A percentile compares a stretch with the other conserved stretches of the same genome.
Conservation (phyloP, 2,113 vertebrate species). For the Riparia riparia region DNA sequence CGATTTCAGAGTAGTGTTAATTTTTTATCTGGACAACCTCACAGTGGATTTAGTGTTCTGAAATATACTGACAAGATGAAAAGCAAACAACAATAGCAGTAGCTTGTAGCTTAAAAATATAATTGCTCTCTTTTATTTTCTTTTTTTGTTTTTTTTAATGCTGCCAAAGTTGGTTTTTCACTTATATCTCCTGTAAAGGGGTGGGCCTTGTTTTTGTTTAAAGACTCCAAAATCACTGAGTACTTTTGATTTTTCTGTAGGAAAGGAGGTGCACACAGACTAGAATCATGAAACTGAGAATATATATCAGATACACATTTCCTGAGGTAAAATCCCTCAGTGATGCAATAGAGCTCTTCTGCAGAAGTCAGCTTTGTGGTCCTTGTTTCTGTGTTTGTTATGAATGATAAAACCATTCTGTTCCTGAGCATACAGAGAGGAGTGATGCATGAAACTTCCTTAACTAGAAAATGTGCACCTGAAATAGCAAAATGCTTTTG, state of each 20-base stretch:
- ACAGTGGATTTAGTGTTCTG: not conserved
- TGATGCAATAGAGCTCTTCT: not conserved
- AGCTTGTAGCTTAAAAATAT: not conserved
- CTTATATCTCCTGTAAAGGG: not conserved
- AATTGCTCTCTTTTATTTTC: no score
- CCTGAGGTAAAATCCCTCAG: not conserved
- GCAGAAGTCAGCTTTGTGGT: not conserved
- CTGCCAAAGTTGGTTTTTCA: not conserved
- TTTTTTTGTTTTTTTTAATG: not conserved
- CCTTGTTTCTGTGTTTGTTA: not conserved
- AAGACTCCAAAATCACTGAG: not conserved
- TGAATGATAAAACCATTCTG: not conserved
- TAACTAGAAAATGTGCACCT: not conserved
- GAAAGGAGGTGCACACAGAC: not conserved
- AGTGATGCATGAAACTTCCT: not conserved
- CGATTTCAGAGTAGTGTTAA: not conserved
- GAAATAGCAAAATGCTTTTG: not conserved
- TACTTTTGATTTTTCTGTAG: not conserved
- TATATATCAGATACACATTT: not conserved
- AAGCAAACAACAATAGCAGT: not conserved
- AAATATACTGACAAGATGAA: not conserved
- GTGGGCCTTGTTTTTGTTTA: not conserved
- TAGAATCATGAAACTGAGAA: not conserved
- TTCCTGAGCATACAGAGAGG: not conserved
- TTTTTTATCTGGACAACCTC: not conserved